Percentiles rank a stretch among this genome's conserved stretches.
These are phyloP conservation scores for Oncopeltus fasciatus DNA, from an alignment of 1,140 invertebrate genomes.

Conservation along the genomic window DNA sequence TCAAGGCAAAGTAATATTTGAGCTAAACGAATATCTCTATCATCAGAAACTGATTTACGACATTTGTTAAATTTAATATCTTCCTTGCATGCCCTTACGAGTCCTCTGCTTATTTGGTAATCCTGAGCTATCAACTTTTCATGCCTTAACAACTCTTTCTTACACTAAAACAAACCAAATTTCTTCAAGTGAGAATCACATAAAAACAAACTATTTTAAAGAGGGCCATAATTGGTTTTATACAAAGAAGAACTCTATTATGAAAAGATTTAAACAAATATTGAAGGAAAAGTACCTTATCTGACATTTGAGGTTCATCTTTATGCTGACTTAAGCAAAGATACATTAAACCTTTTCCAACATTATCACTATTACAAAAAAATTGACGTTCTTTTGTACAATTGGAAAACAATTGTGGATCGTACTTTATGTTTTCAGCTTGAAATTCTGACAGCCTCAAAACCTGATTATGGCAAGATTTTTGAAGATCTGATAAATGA, in stretches of 20 bases:
- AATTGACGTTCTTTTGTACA: conserved; percentile 71
- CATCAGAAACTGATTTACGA: conserved; percentile 55
- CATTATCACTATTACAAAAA: conserved; percentile 48
- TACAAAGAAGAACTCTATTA: too few relatives aligned
- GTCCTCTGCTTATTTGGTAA: conserved; percentile 75
- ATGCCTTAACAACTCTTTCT: conserved; percentile 65
- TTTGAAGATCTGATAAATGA: conserved; percentile 38
- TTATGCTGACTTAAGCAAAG: conserved; percentile 80
- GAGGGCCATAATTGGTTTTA: too few relatives aligned
- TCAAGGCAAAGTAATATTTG: conserved; percentile 89
- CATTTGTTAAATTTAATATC: conserved; percentile 76
- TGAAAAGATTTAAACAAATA: not conserved
- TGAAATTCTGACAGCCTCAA: conserved; percentile 76
- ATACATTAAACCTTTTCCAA: conserved; percentile 68
- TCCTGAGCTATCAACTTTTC: conserved; percentile 81
- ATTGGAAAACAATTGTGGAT: conserved; percentile 42
- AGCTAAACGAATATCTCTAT: conserved; percentile 71
- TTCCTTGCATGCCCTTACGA: conserved; percentile 74
- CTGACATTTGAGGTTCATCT: conserved; percentile 12
- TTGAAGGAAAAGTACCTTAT: conserved; percentile 11
- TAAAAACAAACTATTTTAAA: not conserved
- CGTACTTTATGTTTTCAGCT: conserved; percentile 80
- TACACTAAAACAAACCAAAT: conserved; percentile 41
- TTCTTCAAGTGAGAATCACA: not conserved
- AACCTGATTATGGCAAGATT: conserved; percentile 61